Base-by-base conservation (phyloP, 2,888 invertebrate species). In the Melieria omissa region DNA sequence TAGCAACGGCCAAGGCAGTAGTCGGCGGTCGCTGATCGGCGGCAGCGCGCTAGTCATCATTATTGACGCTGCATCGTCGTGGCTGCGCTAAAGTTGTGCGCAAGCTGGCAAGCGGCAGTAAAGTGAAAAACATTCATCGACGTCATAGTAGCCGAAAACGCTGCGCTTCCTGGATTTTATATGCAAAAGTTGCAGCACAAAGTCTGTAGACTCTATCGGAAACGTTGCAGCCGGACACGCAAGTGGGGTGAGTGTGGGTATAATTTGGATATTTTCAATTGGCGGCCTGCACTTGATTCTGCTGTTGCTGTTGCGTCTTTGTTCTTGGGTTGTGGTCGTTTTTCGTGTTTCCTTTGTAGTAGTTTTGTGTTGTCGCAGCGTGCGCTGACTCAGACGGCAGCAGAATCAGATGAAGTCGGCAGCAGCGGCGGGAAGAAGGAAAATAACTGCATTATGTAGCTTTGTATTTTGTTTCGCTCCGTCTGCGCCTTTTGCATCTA, bases 111-210 rank as follows among this genome's bases (percentile, higher is more conserved):
- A 29, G 29, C 29, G 29, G 29, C 29, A 29, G 29, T 29, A 29
- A 29, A 29, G 29, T 29, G 29, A 29, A 29, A 29, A 29, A 29
- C 29, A 52, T 12, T 14, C 52, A 14, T n/a, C 52, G 52, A 12
- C 14, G 52, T 8, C 52, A 14, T 8, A 5, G 52, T 52, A 12
- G 52, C 14, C 14, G 52, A 52, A 52, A 52, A 52, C 12, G 14
- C 52, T 52, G 52, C 14, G 5, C n/a, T 52, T 52, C 14, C 14
- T 52, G 14, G n/a, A 57, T 14, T 29, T 57, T 57, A 7, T 57
- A 57, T 57, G 57, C 57, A 57, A 57, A 57, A 57, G 29, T 57
- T 57, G 57, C 57, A 57, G 16, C 57, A 57, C n/a, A 14, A 57
- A 14, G 29, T 57, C 29, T 16, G n/a, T 29, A 16, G 29, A 16